Evolutionary conservation across 2,888 invertebrate species (phyloP), one percentile per base, ranked within the genome.

Genomic region (Ferdinandea cuprea): DNA sequence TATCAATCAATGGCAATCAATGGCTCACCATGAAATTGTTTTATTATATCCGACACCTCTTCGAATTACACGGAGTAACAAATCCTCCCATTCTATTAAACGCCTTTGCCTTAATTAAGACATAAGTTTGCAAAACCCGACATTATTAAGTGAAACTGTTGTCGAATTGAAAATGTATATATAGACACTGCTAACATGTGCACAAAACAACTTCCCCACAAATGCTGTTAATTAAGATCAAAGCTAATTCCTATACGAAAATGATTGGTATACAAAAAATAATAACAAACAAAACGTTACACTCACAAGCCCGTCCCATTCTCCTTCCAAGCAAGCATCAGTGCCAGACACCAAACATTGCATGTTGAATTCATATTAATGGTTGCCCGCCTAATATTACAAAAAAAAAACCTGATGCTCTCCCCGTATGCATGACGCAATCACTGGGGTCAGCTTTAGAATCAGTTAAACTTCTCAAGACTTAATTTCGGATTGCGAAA

Each of bases 171-270:
- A 66, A 63, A 48, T 25, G 50, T 52, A 66, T 52, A 19, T 28
- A 65, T 65, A 65, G n/a, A n/a, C n/a, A 65, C 50, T 65, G 65
- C 40, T 50, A 15, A 19, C 15, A 19, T 19, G 7, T 44, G 48
- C 25, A 63, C 42, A 44, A 44, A 6, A 59, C 28, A 30, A 17
- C 15, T 19, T 19, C n/a, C 44, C 44, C 42, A 28, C 72, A 46
- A 71, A 54, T 52, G 25, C 61, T 32, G 59, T 50, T 80, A 80
- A 80, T 80, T 80, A 74, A 80, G 79, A 80, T 74, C 74, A 80
- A 74, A 80, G 68, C 42, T 66, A 68, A 79, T 73, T 79, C 54
- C 44, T 54, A 37, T 50, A 54, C 37, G 46, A n/a, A 52, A 65
- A 66, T n/a, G n/a, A n/a, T 65, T 74, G 50, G 50, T 58, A 52